Evolutionary conservation across 2,113 vertebrate species (phyloP).

Genomic region (Procavia capensis): DNA sequence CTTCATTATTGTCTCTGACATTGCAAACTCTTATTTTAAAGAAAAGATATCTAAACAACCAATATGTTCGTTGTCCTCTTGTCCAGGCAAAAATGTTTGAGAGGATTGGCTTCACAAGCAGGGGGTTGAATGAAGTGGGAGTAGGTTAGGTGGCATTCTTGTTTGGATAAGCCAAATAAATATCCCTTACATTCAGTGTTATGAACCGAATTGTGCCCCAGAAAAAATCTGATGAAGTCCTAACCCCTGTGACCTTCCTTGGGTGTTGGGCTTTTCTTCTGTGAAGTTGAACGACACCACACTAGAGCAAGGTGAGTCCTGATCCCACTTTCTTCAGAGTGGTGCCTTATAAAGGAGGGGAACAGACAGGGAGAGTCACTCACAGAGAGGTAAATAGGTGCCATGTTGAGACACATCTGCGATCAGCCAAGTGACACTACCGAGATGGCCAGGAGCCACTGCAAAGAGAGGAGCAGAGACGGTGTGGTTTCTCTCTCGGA

Average conservation of each 20-base stretch:
- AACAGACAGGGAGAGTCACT: neutral
- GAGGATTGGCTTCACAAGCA: neutral
- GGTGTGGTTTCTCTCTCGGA: too few species aligned
- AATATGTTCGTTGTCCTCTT: neutral
- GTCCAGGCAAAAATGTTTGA: neutral
- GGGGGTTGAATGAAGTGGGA: neutral
- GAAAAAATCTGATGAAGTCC: neutral
- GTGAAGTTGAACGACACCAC: neutral
- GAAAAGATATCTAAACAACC: neutral
- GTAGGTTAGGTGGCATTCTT: neutral
- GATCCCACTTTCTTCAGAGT: neutral
- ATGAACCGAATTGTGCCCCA: too few species aligned
- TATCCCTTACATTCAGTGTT: neutral
- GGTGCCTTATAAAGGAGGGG: neutral
- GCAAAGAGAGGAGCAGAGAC: too few species aligned
- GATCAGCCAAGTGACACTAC: too few species aligned
- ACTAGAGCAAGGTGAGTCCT: neutral
- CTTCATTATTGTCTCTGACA: neutral
- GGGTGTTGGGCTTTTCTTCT: neutral
- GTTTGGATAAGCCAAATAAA: conserved; percentile 5
- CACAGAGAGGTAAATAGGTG: too few species aligned
- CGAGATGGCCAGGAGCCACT: too few species aligned
- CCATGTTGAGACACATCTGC: too few species aligned
- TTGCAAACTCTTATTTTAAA: conserved; percentile 6
- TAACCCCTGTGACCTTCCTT: neutral